Evolutionary conservation across 2,113 vertebrate species (phyloP).

Genomic region (Polypterus bichir): DNA sequence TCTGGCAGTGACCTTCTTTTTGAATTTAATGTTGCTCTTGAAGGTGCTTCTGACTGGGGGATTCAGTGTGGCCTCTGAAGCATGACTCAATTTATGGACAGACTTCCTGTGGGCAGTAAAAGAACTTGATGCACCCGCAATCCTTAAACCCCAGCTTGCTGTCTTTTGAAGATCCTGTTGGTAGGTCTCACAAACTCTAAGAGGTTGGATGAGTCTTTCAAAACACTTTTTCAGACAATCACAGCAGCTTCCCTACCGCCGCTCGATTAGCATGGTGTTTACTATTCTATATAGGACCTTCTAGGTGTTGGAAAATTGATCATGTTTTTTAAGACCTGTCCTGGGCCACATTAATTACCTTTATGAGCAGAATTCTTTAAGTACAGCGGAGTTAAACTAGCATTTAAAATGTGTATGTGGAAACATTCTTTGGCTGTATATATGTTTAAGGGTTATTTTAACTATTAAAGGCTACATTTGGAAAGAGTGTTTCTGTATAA

Average conservation of each 20-base stretch:
- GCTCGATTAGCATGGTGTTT: too few relatives aligned
- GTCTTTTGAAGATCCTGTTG: slow-evolving; percentile 17
- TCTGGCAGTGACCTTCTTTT: background rate
- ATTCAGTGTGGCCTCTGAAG: slow-evolving; percentile 40
- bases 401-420: too few relatives aligned
- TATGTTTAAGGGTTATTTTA: too few relatives aligned
- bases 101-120: slow-evolving; percentile 51
- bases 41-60: slow-evolving; percentile 37
- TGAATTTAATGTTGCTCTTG: background rate
- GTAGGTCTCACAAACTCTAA: slow-evolving; percentile 20
- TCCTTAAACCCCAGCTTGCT: slow-evolving; percentile 34
- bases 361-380: too few relatives aligned
- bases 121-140: slow-evolving; percentile 41
- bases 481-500: too few relatives aligned
- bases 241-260: background rate
- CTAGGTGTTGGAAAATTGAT: too few relatives aligned
- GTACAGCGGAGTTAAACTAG: too few relatives aligned
- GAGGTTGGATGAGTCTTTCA: slow-evolving; percentile 26
- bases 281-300: too few relatives aligned
- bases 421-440: too few relatives aligned
- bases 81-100: slow-evolving; percentile 44
- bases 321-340: too few relatives aligned
- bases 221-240: slow-evolving; percentile 11
- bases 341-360: too few relatives aligned
- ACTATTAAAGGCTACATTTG: too few relatives aligned